Evolutionary conservation across 2,113 vertebrate species (phyloP).

Genomic region (Gila orcuttii): DNA sequence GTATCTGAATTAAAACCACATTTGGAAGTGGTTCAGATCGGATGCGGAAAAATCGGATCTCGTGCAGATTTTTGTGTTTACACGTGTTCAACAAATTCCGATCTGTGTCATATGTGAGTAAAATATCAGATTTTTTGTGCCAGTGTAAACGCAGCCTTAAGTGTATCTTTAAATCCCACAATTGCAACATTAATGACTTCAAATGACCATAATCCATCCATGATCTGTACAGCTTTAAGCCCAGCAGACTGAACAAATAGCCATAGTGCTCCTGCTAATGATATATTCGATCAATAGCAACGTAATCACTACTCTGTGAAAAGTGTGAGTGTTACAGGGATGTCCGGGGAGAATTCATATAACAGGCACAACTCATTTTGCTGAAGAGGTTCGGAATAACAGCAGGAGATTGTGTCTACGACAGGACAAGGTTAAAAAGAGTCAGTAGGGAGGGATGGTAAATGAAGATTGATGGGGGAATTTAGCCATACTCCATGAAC

Average conservation of each 20-base stretch:
- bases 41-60: too few relatives aligned
- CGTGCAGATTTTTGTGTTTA: too few relatives aligned
- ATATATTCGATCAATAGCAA: conserved; percentile 26
- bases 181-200: neutral
- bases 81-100: too few relatives aligned
- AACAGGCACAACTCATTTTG: neutral
- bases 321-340: neutral
- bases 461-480: conserved; percentile 5
- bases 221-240: neutral
- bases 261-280: too few relatives aligned
- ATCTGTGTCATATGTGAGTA: too few relatives aligned
- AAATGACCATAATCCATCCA: neutral
- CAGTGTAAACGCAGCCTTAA: too few relatives aligned
- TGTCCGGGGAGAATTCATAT: neutral
- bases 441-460: conserved; percentile 1
- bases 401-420: neutral
- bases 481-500: conserved; percentile 1
- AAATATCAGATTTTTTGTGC: too few relatives aligned
- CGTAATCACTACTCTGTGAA: conserved; percentile 3
- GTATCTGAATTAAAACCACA: too few relatives aligned
- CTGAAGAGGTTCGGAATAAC: conserved; percentile 7
- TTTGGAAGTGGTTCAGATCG: too few relatives aligned
- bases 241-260: conserved; percentile 17
- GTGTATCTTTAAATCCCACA: too few relatives aligned
- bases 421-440: neutral